Percentiles rank a stretch among this genome's conserved stretches.
Conservation (phyloP, 2,797 vertebrate species). For the Xerus rutilus region DNA sequence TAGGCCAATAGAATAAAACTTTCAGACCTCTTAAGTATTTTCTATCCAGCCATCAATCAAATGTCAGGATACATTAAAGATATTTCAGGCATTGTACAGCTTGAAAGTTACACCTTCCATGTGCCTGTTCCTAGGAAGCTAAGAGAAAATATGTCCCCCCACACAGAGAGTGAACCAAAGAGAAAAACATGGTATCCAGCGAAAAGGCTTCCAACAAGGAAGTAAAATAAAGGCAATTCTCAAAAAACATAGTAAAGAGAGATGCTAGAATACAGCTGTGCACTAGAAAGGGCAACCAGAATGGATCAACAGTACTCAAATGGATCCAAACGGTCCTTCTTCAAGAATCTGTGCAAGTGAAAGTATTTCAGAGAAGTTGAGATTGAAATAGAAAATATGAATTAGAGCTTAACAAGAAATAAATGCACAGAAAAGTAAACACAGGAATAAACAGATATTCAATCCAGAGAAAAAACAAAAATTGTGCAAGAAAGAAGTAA, state of each 20-base stretch:
- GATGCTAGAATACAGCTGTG: not conserved
- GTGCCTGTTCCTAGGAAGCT: not conserved
- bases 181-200: not conserved
- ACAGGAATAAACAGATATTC: not conserved
- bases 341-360: not conserved
- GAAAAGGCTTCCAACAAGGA: not conserved
- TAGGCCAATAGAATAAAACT: slow-evolving; percentile 2
- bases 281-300: not conserved
- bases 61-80: not conserved
- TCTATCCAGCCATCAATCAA: slow-evolving; percentile 43
- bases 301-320: too few species aligned
- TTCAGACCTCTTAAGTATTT: slow-evolving; percentile 49
- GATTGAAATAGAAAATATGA: not conserved
- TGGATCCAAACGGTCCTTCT: not conserved
- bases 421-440: slow-evolving; percentile 37
- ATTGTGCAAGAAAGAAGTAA: not conserved
- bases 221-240: slow-evolving; percentile 4
- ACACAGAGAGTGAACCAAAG: not conserved
- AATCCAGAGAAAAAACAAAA: slow-evolving; percentile 19
- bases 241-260: not conserved
- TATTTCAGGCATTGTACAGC: not conserved
- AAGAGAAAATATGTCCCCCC: not conserved
- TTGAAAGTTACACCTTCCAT: not conserved
- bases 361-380: slow-evolving; percentile 17
- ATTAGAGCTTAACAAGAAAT: slow-evolving; percentile 37